These are phyloP conservation scores for Cosmorhoe ocellata DNA, from an alignment of 2,888 invertebrate genomes.

Conservation along the genomic window DNA sequence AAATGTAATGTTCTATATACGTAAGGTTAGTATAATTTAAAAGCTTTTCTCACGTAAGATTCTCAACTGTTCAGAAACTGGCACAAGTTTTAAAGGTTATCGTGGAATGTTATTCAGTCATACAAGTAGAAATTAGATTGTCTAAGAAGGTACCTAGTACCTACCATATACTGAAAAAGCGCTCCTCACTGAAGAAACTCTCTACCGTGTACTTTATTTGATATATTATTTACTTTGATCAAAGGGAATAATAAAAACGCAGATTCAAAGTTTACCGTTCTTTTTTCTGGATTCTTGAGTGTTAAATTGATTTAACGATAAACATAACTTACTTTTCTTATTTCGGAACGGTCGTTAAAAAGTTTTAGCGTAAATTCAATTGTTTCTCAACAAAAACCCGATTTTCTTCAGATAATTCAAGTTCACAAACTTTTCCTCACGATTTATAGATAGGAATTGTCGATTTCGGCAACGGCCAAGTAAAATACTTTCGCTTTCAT, in stretches of 20 bases:
- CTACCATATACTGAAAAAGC: no score
- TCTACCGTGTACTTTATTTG: no score
- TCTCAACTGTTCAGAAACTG: no score
- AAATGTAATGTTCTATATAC: no score
- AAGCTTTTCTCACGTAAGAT: no score
- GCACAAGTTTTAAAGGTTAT: no score
- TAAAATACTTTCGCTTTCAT: conserved; percentile 9
- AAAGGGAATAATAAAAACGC: conserved; percentile 3
- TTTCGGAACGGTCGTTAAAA: conserved; percentile 32
- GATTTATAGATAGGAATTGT: conserved; percentile 18
- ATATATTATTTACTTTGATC: not conserved
- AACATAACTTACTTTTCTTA: conserved; percentile 38
- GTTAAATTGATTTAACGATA: conserved; percentile 41
- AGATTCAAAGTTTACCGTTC: conserved; percentile 8
- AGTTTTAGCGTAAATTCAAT: conserved; percentile 31
- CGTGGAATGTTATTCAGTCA: no score
- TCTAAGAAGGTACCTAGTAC: no score
- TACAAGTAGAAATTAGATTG: no score
- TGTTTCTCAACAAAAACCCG: conserved; percentile 25
- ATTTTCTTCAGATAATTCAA: conserved; percentile 23
- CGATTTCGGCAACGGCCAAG: conserved; percentile 10
- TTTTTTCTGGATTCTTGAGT: conserved; percentile 30
- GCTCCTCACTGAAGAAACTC: no score
- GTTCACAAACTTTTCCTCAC: conserved; percentile 9
- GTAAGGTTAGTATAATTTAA: no score